Conservation (phyloP, 1,140 invertebrate species). For the Camponotus pennsylvanicus region DNA sequence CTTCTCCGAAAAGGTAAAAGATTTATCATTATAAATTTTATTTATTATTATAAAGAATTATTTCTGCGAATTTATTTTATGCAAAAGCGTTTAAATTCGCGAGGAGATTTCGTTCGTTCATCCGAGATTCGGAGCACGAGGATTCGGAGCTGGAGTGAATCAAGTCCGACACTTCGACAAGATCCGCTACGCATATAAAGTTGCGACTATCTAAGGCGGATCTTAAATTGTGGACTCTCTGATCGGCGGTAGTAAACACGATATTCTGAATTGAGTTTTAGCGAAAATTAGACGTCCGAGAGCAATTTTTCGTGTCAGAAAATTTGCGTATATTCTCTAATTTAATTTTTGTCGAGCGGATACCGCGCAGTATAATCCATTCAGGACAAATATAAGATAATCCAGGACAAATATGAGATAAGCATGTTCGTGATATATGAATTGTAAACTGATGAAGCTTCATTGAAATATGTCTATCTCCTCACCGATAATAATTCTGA, state of each 20-base stretch:
- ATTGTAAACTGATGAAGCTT: slow-evolving; percentile 28
- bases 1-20: slow-evolving; percentile 9
- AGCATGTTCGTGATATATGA: slow-evolving; percentile 30
- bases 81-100: background rate
- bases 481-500: background rate
- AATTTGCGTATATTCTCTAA: background rate
- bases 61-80: too few relatives aligned
- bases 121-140: too few relatives aligned
- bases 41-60: too few relatives aligned
- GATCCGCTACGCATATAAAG: background rate
- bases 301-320: background rate
- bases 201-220: background rate
- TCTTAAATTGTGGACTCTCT: background rate
- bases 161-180: background rate
- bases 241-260: background rate
- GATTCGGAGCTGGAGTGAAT: background rate
- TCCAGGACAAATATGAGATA: slow-evolving; percentile 55
- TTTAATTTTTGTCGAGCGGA: background rate
- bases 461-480: background rate
- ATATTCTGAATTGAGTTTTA: background rate
- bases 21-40: too few relatives aligned
- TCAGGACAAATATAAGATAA: slow-evolving; percentile 52
- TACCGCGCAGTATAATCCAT: background rate
- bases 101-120: too few relatives aligned
- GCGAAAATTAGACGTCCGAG: background rate